Evolutionary conservation across 2,797 vertebrate genomes (phyloP).

Genomic region (Chelon labrosus): DNA sequence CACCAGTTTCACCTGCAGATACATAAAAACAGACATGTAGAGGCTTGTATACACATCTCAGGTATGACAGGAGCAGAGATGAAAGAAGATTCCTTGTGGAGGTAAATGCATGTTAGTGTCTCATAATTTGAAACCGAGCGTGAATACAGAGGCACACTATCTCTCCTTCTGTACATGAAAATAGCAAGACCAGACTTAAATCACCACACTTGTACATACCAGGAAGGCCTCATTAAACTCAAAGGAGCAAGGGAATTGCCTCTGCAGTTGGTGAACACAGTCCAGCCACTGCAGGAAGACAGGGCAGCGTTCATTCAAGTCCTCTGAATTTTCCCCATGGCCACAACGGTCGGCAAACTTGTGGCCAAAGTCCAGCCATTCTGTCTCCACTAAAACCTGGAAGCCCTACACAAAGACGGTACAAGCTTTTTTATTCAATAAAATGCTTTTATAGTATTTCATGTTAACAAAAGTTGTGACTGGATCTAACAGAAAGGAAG

Average conservation of each 20-base stretch:
- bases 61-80: conserved; percentile 16
- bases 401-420: conserved; percentile 84
- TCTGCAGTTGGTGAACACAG: conserved; percentile 98
- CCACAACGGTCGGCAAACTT: conserved; percentile 98
- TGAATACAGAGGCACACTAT: neutral
- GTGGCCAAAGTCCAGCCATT: conserved; percentile 98
- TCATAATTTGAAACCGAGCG: conserved; percentile 3
- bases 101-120: conserved; percentile 7
- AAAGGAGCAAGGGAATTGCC: conserved; percentile 99
- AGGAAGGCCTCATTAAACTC: conserved; percentile 99
- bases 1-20: conserved; percentile 94
- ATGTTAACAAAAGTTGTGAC: no score
- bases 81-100: neutral
- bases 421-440: neutral
- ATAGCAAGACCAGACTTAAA: neutral
- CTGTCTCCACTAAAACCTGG: conserved; percentile 96
- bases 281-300: conserved; percentile 99
- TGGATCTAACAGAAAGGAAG: neutral
- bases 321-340: conserved; percentile 96
- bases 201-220: conserved; percentile 77
- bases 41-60: conserved; percentile 36
- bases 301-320: conserved; percentile 96
- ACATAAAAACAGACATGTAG: conserved; percentile 36
- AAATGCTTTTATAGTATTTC: no score
- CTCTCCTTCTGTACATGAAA: neutral